These are phyloP conservation scores for Hylia prasina DNA, from an alignment of 2,113 vertebrate genomes.

Conservation along the genomic window DNA sequence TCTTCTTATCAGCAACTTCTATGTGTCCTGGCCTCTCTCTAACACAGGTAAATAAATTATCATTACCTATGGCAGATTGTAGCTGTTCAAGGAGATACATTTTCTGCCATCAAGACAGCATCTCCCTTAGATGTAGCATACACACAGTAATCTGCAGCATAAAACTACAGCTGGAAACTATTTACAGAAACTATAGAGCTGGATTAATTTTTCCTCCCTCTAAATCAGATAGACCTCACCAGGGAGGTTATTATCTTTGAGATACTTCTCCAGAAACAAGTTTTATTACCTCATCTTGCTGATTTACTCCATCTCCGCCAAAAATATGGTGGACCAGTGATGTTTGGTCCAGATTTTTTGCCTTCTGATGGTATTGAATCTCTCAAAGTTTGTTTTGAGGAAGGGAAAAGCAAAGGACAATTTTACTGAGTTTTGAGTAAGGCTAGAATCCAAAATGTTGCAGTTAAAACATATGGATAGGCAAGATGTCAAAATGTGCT, in stretches of 20 bases:
- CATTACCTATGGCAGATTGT: background rate
- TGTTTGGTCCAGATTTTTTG: background rate
- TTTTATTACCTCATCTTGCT: background rate
- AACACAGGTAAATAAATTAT: background rate
- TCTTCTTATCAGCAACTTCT: background rate
- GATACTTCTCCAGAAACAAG: constrained; percentile 30
- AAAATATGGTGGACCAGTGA: background rate
- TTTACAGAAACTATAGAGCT: constrained; percentile 1
- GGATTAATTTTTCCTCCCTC: constrained; percentile 31
- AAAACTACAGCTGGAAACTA: constrained; percentile 1
- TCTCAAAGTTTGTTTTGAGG: constrained; percentile 15
- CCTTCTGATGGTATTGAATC: background rate
- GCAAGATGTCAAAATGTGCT: background rate
- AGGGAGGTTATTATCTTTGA: constrained; percentile 62
- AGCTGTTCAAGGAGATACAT: background rate
- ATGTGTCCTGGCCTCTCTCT: background rate
- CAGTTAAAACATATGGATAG: background rate
- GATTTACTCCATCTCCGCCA: background rate
- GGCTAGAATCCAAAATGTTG: background rate
- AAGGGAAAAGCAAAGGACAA: background rate
- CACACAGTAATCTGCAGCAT: background rate
- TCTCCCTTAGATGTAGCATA: background rate
- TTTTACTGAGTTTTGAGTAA: background rate
- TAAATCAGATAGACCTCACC: constrained; percentile 15
- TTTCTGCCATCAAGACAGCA: background rate